Evolutionary conservation across 2,797 vertebrate genomes (phyloP), one percentile per base, ranked within the genome.

Genomic region (Alosa sapidissima): DNA sequence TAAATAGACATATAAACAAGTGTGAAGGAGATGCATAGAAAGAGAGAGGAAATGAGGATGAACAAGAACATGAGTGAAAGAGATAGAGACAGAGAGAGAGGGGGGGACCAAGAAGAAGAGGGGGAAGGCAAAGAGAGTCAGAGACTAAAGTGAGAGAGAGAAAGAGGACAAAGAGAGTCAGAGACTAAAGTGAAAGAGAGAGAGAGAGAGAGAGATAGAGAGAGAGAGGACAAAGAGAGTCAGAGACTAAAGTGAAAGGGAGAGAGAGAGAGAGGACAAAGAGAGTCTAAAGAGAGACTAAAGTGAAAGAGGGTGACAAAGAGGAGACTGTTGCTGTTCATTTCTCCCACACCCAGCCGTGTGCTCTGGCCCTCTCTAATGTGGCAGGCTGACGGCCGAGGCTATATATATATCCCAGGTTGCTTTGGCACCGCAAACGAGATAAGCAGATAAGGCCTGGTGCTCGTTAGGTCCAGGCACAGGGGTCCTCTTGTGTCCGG

Each of bases 371-470:
- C 72, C 21, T 47, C 36, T 19, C 72, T 3, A 47, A 78, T 8
- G 72, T 78, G 72, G 36, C 5, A 21, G 47, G 72, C 41, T 78
- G 72, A 47, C 72, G 41, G 68, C 14, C 21, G 58, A 54, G 33
- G 54, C 81, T 72, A 81, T 86, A 83, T 86, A 83, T 83, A 84
- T 87, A 87, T 81, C 82, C 58, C 60, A 2, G 58, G 16, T 62
- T 14, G 41, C 72, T 47, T 78, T 47, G 41, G 72, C 72, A 78
- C 41, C 36, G 16, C 81, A 86, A 83, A 81, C 81, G 36, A 87
- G 48, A 78, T 84, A 88, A 87, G 81, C 54, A 81, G n/a, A n/a
- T n/a, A n/a, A 45, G 84, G 82, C 83, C 62, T 83, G 86, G 87
- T 84, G 82, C 54, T 85, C 84, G 84, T 83, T 81, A 82, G n/a